phyloP scores from a whole-genome alignment of 2,888 invertebrate species.

The Sussaba pulchella region DNA sequence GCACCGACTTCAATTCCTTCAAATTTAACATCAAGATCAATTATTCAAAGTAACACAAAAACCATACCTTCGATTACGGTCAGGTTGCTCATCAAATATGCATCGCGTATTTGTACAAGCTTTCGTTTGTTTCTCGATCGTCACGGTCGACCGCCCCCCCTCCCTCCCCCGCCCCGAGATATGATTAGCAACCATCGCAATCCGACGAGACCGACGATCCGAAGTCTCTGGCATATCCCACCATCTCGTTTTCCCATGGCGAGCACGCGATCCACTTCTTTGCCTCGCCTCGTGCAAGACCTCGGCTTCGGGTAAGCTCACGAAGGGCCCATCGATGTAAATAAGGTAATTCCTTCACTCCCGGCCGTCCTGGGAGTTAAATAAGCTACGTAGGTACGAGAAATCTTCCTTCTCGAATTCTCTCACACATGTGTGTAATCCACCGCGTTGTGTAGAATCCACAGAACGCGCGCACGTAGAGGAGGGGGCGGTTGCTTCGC shows the following conservation, averaged over 20 bases:
- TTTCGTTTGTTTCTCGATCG: background rate
- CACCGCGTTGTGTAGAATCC: slow-evolving; percentile 41
- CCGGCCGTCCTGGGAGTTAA: slow-evolving; percentile 67
- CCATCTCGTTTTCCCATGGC: slow-evolving; percentile 70
- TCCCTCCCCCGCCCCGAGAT: background rate
- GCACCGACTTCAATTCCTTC: too few species aligned
- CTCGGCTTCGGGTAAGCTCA: slow-evolving; percentile 60
- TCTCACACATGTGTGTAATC: slow-evolving; percentile 60
- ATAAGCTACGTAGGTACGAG: slow-evolving; percentile 56
- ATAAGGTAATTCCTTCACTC: slow-evolving; percentile 72
- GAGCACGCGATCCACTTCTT: slow-evolving; percentile 72
- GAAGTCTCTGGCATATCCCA: slow-evolving; percentile 32
- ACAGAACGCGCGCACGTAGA: slow-evolving; percentile 8
- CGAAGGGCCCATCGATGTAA: slow-evolving; percentile 70
- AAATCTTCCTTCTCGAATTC: slow-evolving; percentile 66
- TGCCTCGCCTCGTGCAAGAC: slow-evolving; percentile 60
- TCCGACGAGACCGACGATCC: slow-evolving; percentile 12
- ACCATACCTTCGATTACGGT: too few species aligned
- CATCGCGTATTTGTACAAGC: background rate
- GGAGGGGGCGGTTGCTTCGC: slow-evolving; percentile 64
- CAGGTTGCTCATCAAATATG: too few species aligned
- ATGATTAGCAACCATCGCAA: slow-evolving; percentile 9
- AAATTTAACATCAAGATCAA: too few species aligned
- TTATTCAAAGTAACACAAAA: too few species aligned
- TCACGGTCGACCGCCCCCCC: background rate